Evolutionary conservation across 1,140 invertebrate genomes (phyloP).

Genomic region (Octopus bimaculoides): DNA sequence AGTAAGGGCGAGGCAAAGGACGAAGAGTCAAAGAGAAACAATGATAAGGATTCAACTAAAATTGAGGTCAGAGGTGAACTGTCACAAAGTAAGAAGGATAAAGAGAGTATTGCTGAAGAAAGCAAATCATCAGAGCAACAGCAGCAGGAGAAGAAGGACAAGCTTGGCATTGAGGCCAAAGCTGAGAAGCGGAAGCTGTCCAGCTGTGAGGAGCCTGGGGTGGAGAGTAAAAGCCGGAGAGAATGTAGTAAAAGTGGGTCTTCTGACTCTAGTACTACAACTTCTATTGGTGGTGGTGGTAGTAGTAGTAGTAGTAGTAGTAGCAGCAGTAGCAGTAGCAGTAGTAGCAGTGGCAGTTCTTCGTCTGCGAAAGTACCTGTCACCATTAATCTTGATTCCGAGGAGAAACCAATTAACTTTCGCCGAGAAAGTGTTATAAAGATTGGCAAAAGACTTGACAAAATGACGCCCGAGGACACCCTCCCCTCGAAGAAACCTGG

Average conservation of each 20-base stretch:
- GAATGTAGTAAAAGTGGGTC: background rate
- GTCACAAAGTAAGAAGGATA: too few relatives aligned
- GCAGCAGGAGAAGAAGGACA: too few relatives aligned
- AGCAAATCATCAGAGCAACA: too few relatives aligned
- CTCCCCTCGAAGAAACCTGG: too few relatives aligned
- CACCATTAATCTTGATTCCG: too few relatives aligned
- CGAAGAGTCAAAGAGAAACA: too few relatives aligned
- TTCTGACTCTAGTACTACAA: background rate
- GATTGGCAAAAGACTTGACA: background rate
- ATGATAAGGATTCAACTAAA: too few relatives aligned
- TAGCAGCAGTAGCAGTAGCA: background rate
- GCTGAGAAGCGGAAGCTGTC: background rate
- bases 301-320: background rate
- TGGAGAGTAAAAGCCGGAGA: background rate
- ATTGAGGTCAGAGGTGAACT: too few relatives aligned
- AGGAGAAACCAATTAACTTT: background rate
- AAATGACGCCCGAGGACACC: background rate
- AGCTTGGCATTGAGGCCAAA: background rate
- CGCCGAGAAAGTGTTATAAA: constrained; percentile 8
- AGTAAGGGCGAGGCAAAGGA: too few relatives aligned
- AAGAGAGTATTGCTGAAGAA: too few relatives aligned
- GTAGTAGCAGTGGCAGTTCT: background rate
- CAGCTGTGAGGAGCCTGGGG: background rate
- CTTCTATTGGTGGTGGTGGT: background rate
- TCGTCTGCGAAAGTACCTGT: too few relatives aligned